Evolutionary conservation across 2,797 vertebrate genomes (phyloP).

Genomic region (Lacerta viridis): DNA sequence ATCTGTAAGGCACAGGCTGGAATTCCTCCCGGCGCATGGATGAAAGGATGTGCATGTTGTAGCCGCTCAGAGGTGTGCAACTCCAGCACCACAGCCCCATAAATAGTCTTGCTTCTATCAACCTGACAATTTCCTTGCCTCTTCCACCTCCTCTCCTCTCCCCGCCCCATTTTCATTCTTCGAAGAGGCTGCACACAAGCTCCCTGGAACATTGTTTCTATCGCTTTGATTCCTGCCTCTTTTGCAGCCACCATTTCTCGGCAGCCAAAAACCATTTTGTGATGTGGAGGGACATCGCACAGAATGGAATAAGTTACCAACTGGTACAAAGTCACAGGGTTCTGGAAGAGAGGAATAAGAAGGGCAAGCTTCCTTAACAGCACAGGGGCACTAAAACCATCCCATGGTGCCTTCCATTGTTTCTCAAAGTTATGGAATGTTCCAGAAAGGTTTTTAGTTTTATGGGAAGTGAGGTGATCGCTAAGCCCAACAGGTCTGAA

Average conservation of each 20-base stretch:
- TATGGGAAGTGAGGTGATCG: no score
- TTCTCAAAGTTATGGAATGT: no score
- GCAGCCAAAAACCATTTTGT: constrained; percentile 32
- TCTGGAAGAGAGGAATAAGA: background rate
- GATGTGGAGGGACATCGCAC: background rate
- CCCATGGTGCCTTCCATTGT: background rate
- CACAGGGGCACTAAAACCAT: no score
- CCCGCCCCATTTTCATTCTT: background rate
- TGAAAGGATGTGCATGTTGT: background rate
- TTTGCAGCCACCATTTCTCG: background rate
- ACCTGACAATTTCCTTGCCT: fast-evolving
- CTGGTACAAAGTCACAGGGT: background rate
- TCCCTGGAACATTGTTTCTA: constrained; percentile 18
- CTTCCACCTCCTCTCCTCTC: fast-evolving
- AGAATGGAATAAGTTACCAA: constrained; percentile 30
- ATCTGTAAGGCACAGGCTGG: constrained; percentile 7
- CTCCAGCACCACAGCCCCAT: background rate
- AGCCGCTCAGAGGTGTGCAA: background rate
- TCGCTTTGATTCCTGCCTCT: background rate
- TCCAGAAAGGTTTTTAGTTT: no score
- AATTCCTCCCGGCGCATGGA: constrained; percentile 36
- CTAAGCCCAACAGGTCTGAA: no score
- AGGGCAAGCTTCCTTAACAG: fast-evolving
- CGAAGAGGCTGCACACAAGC: background rate
- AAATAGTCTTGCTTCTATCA: background rate